Evolutionary conservation across 2,888 invertebrate genomes (phyloP).

Genomic region (Plusia festucae): DNA sequence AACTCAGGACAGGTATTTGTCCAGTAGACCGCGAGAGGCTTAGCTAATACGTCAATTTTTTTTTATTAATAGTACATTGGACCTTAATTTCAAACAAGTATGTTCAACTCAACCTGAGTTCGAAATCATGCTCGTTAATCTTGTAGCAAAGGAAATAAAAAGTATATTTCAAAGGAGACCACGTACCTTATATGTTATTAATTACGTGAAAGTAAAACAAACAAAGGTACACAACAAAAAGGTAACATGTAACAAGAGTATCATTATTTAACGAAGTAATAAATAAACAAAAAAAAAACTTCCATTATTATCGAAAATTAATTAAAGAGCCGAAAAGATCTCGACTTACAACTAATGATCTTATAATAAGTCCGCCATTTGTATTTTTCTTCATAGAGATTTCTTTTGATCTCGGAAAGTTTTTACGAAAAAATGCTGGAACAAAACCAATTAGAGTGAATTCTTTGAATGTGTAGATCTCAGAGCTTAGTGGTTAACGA

Average conservation of each 20-base stretch:
- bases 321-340: slow-evolving; percentile 50
- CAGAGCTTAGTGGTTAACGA: not conserved
- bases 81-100: no score
- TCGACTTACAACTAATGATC: slow-evolving; percentile 51
- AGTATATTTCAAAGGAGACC: not conserved
- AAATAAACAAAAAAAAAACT: not conserved
- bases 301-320: slow-evolving; percentile 46
- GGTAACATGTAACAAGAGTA: slow-evolving; percentile 10
- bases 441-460: slow-evolving; percentile 14
- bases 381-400: slow-evolving; percentile 25
- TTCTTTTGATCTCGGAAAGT: slow-evolving; percentile 33
- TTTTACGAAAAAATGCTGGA: slow-evolving; percentile 19
- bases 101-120: no score
- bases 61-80: no score
- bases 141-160: no score
- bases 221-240: not conserved
- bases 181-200: not conserved
- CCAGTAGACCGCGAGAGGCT: no score
- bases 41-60: no score
- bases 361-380: slow-evolving; percentile 47
- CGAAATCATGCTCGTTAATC: no score
- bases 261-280: slow-evolving; percentile 14
- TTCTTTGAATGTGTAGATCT: slow-evolving; percentile 1
- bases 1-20: no score
- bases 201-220: not conserved